Evolutionary conservation across 2,113 vertebrate genomes (phyloP).

Genomic region (Riparia riparia): DNA sequence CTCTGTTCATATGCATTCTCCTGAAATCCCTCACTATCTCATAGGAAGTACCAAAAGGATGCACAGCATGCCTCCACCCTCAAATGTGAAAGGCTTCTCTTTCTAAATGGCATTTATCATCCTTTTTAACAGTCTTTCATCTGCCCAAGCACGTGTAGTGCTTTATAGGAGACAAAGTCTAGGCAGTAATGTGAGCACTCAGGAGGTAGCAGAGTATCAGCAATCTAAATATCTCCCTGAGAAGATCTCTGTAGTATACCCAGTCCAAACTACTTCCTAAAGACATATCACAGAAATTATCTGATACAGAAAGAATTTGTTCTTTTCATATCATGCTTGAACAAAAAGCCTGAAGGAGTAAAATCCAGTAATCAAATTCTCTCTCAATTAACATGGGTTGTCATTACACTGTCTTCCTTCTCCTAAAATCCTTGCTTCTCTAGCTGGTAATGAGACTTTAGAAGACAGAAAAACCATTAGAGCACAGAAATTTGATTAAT

Average conservation of each 20-base stretch:
- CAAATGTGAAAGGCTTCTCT: not conserved
- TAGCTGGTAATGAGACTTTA: not conserved
- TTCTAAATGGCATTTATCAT: not conserved
- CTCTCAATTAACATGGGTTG: not conserved
- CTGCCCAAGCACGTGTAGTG: rapidly evolving
- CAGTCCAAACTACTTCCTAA: not conserved
- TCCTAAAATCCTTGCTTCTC: not conserved
- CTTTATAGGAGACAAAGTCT: not conserved
- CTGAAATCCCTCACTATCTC: not conserved
- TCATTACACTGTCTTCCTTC: not conserved
- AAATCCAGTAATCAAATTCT: not conserved
- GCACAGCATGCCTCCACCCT: not conserved
- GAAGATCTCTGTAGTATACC: not conserved
- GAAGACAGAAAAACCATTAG: not conserved
- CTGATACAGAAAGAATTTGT: not conserved
- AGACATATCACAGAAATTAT: not conserved
- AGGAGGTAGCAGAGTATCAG: not conserved
- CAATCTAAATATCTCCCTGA: not conserved
- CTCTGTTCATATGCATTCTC: not conserved
- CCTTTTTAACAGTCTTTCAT: not conserved
- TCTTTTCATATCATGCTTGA: not conserved
- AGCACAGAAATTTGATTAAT: not conserved
- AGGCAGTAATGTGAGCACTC: not conserved
- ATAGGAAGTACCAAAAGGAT: not conserved
- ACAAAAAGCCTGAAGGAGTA: not conserved